phyloP scores from a whole-genome alignment of 2,797 vertebrate species.

The Cuculus canorus region DNA sequence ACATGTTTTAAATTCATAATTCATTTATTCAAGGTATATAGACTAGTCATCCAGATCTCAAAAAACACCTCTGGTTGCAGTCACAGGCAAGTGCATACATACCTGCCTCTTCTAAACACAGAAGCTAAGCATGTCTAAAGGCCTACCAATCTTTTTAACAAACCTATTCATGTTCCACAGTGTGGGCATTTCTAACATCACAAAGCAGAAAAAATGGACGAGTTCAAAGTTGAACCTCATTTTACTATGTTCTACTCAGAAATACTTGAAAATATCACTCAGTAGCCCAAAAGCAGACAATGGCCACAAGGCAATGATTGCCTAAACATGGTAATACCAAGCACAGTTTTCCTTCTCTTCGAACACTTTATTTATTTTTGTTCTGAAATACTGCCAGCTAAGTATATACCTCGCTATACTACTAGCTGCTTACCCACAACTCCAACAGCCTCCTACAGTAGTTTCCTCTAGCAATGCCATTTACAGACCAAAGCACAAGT shows the following conservation, averaged over 20 bases:
- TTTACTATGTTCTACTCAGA: not conserved
- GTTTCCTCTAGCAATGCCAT: not conserved
- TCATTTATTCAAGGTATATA: not conserved
- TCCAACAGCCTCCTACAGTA: not conserved
- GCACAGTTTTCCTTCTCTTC: constrained; percentile 39
- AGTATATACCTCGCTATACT: too few relatives aligned
- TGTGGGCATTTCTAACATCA: not conserved
- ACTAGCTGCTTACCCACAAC: not conserved
- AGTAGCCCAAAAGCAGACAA: not conserved
- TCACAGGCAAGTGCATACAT: not conserved
- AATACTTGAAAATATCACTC: not conserved
- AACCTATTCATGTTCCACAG: not conserved
- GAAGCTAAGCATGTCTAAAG: not conserved
- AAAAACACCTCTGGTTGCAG: not conserved
- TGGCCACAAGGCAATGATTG: not conserved
- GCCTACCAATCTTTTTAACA: not conserved
- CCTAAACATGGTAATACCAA: constrained; percentile 43
- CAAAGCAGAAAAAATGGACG: not conserved
- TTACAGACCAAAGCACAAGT: not conserved
- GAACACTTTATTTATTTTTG: constrained; percentile 56
- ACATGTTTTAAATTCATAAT: not conserved
- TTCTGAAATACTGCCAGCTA: constrained; percentile 14
- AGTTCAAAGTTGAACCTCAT: not conserved
- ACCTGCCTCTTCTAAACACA: not conserved
- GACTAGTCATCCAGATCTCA: not conserved